Conservation (phyloP, 2,888 invertebrate species). For the Tenthredo notha region DNA sequence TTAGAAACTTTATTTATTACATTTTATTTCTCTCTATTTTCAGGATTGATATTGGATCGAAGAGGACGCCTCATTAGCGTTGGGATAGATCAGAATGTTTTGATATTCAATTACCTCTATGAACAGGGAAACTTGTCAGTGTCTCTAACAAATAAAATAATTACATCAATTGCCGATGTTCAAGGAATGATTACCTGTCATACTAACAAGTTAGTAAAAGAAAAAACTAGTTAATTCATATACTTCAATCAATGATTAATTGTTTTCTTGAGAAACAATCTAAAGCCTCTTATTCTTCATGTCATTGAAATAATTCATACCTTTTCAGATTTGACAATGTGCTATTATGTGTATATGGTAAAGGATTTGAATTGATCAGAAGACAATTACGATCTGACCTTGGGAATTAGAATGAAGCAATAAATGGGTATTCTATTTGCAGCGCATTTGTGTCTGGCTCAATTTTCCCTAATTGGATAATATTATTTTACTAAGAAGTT, state of each 20-base stretch:
- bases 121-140: conserved; percentile 61
- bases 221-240: not conserved
- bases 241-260: conserved; percentile 66
- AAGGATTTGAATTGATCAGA: conserved; percentile 79
- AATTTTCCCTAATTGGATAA: not conserved
- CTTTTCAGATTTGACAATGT: conserved; percentile 68
- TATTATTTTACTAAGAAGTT: not conserved
- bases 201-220: conserved; percentile 62
- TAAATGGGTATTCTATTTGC: not conserved
- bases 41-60: conserved; percentile 70
- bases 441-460: not conserved
- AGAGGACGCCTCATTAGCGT: conserved; percentile 68
- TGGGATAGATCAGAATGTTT: conserved; percentile 72
- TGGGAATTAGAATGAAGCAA: conserved; percentile 8
- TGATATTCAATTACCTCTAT: conserved; percentile 64
- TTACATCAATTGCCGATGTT: conserved; percentile 71
- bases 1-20: conserved; percentile 29
- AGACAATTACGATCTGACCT: conserved; percentile 12
- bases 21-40: conserved; percentile 69
- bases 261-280: conserved; percentile 47
- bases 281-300: conserved; percentile 46
- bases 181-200: conserved; percentile 70
- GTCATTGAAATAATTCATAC: conserved; percentile 43
- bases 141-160: conserved; percentile 59
- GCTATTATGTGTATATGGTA: conserved; percentile 79